Evolutionary conservation across 2,888 invertebrate species (phyloP), one percentile per base, ranked within the genome.

Genomic region (Atethmia centrago): DNA sequence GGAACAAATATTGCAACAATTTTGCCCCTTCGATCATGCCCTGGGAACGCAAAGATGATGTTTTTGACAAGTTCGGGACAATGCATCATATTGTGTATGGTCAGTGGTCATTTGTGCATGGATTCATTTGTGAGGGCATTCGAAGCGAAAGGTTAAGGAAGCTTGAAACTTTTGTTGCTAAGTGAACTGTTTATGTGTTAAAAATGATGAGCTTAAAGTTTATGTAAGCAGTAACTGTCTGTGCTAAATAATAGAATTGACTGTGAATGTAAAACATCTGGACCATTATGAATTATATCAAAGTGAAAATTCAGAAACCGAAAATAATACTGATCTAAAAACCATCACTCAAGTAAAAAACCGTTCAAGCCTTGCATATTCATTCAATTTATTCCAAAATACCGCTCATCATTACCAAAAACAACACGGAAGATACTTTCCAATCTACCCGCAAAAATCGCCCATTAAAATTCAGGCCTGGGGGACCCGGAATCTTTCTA

Each of bases 1-100:
- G 90, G 93, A 68, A 74, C 94, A 94, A 96, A 96, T 94, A 95
- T 94, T 91, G 90, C 81, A 92, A 94, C 81, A 92, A 94, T 93
- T 94, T 94, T 93, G 93, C 91, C 88, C 92, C 84, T 87, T 80
- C 67, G 59, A 80, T 77, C 53, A 5, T 56, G 42, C 92, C 94
- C 91, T 95, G 95, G 95, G 95, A 95, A 95, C 89, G 83, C 85
- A 82, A 85, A 84, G 90, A 93, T 95, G 95, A 95, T 88, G 90
- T 90, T 94, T 96, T 95, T 95, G 96, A 95, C 95, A 94, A 90
- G 90, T 93, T 88, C 88, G 87, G 88, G 79, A 86, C 87, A 87
- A 88, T 85, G 74, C 69, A 85, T 85, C 12, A 19, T 74, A 93
- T 95, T 95, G 92, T 93, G 88, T 89, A 92, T 88, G 92, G 93